These are phyloP conservation scores for Vanacampus margaritifer DNA, from an alignment of 2,113 vertebrate genomes.

Conservation along the genomic window DNA sequence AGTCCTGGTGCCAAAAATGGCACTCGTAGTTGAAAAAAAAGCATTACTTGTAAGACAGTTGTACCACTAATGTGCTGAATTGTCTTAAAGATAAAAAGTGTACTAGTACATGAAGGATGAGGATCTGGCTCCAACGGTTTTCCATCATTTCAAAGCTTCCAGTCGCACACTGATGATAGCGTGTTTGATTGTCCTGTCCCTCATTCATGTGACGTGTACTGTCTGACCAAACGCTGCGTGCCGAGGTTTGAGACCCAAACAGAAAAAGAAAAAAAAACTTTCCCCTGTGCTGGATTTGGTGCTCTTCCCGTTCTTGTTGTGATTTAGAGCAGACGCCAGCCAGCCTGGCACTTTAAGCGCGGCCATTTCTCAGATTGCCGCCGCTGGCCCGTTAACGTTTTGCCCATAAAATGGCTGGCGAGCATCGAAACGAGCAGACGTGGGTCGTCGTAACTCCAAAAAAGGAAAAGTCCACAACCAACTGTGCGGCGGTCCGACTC, in stretches of 20 bases:
- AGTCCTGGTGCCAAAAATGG: no score
- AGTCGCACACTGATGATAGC: slow-evolving; percentile 32
- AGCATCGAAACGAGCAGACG: slow-evolving; percentile 39
- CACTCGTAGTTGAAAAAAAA: no score
- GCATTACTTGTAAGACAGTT: no score
- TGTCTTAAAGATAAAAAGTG: background rate
- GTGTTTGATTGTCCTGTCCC: slow-evolving; percentile 45
- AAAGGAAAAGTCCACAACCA: slow-evolving; percentile 22
- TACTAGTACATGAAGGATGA: background rate
- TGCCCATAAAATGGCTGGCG: slow-evolving; percentile 56
- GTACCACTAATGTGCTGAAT: no score
- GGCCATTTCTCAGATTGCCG: slow-evolving; percentile 54
- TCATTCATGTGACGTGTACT: slow-evolving; percentile 34
- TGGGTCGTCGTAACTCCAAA: slow-evolving; percentile 38
- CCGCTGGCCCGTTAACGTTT: slow-evolving; percentile 56
- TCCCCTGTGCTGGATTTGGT: slow-evolving; percentile 45
- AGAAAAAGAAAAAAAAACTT: slow-evolving; percentile 14
- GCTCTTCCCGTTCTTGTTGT: slow-evolving; percentile 60
- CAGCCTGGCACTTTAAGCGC: slow-evolving; percentile 61
- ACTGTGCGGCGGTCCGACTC: slow-evolving; percentile 25
- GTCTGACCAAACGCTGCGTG: slow-evolving; percentile 33
- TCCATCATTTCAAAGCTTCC: slow-evolving; percentile 4
- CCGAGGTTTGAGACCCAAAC: slow-evolving; percentile 10
- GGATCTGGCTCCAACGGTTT: background rate
- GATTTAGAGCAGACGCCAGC: slow-evolving; percentile 65